A percentile compares a stretch with the other conserved stretches of the same genome.
Conservation (phyloP, 2,113 vertebrate species). For the Axis porcinus region DNA sequence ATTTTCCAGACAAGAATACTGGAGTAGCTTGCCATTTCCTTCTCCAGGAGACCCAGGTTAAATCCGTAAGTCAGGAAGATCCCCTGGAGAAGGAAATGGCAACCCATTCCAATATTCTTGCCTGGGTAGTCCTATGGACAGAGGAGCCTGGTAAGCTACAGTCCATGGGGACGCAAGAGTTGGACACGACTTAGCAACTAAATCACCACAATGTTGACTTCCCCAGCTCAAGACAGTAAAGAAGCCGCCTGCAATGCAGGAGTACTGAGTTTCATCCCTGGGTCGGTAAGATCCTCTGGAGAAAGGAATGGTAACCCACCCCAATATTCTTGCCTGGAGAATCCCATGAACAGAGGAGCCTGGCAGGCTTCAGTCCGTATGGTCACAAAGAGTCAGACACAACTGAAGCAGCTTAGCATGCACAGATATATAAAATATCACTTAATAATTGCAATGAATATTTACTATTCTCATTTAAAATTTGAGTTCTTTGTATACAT, state of each 20-base stretch:
- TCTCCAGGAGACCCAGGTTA: not conserved
- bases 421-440: not conserved
- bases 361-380: not conserved
- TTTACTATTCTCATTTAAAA: not conserved
- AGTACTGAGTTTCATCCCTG: not conserved
- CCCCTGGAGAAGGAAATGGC: not conserved
- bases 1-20: too few species aligned
- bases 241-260: not conserved
- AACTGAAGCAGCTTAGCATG: not conserved
- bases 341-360: not conserved
- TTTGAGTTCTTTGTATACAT: not conserved
- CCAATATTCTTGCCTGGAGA: not conserved
- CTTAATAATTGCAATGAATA: not conserved
- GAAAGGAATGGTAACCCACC: not conserved
- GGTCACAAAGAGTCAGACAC: not conserved
- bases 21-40: too few species aligned
- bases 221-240: not conserved
- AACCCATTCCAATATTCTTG: not conserved
- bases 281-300: not conserved
- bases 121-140: not conserved
- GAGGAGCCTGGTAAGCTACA: not conserved
- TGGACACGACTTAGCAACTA: not conserved
- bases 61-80: not conserved
- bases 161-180: not conserved
- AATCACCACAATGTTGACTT: not conserved